These are phyloP conservation scores for Operophtera brumata DNA, from an alignment of 2,888 invertebrate species.

Conservation along the genomic window DNA sequence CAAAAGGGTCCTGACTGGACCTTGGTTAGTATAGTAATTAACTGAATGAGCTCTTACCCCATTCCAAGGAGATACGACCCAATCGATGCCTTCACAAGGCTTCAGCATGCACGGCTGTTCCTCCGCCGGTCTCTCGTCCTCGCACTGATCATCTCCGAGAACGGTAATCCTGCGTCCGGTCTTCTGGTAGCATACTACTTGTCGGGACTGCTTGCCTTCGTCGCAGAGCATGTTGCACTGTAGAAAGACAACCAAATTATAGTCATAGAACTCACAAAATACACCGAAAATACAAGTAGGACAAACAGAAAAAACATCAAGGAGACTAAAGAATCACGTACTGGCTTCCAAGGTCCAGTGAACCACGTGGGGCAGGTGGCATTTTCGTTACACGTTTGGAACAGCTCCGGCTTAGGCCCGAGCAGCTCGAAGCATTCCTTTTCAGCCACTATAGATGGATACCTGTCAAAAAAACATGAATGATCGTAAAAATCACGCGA, in stretches of 20 bases:
- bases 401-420: conserved; percentile 85
- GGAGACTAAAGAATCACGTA: conserved; percentile 61
- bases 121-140: conserved; percentile 85
- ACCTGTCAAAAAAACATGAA: conserved; percentile 63
- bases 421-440: conserved; percentile 84
- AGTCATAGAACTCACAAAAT: neutral
- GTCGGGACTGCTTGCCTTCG: conserved; percentile 89
- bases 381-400: conserved; percentile 87
- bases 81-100: conserved; percentile 95
- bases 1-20: no score
- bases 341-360: conserved; percentile 93
- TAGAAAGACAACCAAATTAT: neutral
- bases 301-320: neutral
- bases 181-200: conserved; percentile 89
- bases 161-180: conserved; percentile 83
- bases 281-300: neutral
- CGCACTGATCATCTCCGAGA: conserved; percentile 83
- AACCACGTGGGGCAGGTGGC: conserved; percentile 93
- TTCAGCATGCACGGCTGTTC: conserved; percentile 87
- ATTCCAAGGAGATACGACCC: conserved; percentile 93
- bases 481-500: no score
- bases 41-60: conserved; percentile 81
- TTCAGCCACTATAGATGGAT: conserved; percentile 86
- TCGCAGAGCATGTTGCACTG: conserved; percentile 96
- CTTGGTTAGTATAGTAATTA: neutral